Evolutionary conservation across 2,888 invertebrate genomes (phyloP).

Genomic region (Argynnis bischoffii): DNA sequence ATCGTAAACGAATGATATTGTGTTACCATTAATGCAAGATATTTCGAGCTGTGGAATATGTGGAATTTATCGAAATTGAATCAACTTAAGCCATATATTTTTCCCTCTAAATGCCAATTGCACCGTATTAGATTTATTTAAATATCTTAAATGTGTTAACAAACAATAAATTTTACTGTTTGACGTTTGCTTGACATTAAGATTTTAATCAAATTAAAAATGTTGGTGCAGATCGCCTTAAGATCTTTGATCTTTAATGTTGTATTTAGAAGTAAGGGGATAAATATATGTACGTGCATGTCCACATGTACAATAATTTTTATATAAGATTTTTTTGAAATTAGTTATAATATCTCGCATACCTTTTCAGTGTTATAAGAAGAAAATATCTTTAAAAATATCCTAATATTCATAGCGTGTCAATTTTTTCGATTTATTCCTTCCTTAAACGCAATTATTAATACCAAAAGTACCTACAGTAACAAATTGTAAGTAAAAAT

Average conservation of each 20-base stretch:
- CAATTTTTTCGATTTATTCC: constrained; percentile 77
- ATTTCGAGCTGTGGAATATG: not conserved
- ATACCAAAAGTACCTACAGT: constrained; percentile 61
- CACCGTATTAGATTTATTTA: too few relatives aligned
- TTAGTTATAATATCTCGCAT: not conserved
- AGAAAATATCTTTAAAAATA: constrained; percentile 33
- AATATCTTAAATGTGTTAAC: too few relatives aligned
- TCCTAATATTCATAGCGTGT: constrained; percentile 54
- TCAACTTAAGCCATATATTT: constrained; percentile 2
- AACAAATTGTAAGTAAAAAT: constrained; percentile 14
- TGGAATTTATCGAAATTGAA: not conserved
- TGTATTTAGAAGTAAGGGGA: not conserved
- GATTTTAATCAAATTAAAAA: too few relatives aligned
- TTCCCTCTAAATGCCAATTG: not conserved
- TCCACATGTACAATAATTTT: not conserved
- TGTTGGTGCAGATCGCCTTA: too few relatives aligned
- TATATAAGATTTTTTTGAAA: not conserved
- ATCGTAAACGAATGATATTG: not conserved
- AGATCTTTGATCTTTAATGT: not conserved
- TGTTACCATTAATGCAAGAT: not conserved
- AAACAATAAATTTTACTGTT: too few relatives aligned
- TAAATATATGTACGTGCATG: not conserved
- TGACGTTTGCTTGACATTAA: too few relatives aligned
- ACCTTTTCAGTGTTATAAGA: constrained; percentile 11
- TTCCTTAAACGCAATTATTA: constrained; percentile 77